A percentile compares a stretch with the other conserved stretches of the same genome.
phyloP scores from a whole-genome alignment of 2,888 invertebrate genomes.

The Sinotaia quadrata region DNA sequence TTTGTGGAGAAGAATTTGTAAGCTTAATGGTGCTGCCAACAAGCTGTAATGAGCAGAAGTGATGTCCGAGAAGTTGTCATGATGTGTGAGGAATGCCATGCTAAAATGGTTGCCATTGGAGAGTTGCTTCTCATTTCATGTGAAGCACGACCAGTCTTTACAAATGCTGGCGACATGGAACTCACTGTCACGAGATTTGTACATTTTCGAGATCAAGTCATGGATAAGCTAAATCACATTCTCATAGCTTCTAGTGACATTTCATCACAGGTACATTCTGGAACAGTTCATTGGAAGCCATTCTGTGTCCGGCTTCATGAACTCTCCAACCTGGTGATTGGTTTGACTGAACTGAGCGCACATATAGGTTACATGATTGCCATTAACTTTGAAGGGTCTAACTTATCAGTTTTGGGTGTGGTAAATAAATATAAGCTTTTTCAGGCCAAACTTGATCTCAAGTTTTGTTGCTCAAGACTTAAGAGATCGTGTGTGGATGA shows the following conservation, averaged over 20 bases:
- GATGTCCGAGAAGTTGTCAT: conserved; percentile 56
- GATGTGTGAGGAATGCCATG: conserved; percentile 62
- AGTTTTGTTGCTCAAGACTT: conserved; percentile 60
- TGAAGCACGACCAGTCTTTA: conserved; percentile 65
- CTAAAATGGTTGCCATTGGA: conserved; percentile 68
- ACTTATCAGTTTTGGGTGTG: conserved; percentile 54
- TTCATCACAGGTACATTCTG: conserved; percentile 47
- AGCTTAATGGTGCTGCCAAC: background rate
- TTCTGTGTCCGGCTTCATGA: conserved; percentile 58
- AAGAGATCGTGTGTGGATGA: conserved; percentile 59
- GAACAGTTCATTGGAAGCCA: conserved; percentile 50
- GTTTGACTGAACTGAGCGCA: conserved; percentile 64
- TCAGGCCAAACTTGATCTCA: conserved; percentile 65
- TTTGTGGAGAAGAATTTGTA: no score
- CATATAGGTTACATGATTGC: conserved; percentile 65
- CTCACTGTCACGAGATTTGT: conserved; percentile 30
- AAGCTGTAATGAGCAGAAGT: conserved; percentile 46
- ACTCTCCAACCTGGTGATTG: conserved; percentile 59
- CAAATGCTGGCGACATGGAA: conserved; percentile 41
- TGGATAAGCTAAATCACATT: conserved; percentile 55
- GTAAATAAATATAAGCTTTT: conserved; percentile 66
- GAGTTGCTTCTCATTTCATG: conserved; percentile 68
- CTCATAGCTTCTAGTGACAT: conserved; percentile 52
- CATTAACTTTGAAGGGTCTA: conserved; percentile 49
- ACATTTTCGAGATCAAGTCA: conserved; percentile 52